Base-by-base conservation (phyloP, 2,888 invertebrate genomes). In the Serrognathus titanus region DNA sequence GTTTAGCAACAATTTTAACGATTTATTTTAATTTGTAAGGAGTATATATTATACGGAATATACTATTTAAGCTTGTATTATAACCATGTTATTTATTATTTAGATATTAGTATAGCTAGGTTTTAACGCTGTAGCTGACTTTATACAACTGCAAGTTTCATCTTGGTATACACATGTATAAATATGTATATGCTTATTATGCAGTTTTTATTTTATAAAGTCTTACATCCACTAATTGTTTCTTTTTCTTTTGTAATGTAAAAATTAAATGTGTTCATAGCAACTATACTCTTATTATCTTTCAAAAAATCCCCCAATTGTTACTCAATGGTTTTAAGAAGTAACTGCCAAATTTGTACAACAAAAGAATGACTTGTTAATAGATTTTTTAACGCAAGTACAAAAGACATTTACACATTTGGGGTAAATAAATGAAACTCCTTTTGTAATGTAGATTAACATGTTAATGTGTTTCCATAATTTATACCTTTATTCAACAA, bases 101-200 rank as follows among this genome's bases (percentile, higher is more conserved):
- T 13, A 40, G 11, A 40, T 40, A 40, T 40, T 12, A 13, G 13
- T 12, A 40, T 40, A 40, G 11, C 11, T 40, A 12, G 11, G 7
- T 39, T 39, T 39, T 39, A 39, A 39, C 53, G 50, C 40, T 47
- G 38, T 57, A 57, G 45, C 24, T 46, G 36, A 48, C 36, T 13
- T 35, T 40, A 48, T 9, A 53, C 16, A 45, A 12, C 48, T 51
- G 48, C 47, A 37, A 12, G 38, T 54, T 13, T 50, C 38, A 39
- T 48, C 41, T 58, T 60, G 47, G 37, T 53, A n/a, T n/a, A 40
- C 49, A 57, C 51, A 12, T 63, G 63, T 63, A 63, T 57, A 63
- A 31, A 56, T 63, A 62, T 63, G 63, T 63, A 63, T 55, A 62
- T 63, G 63, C 60, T 62, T 63, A 38, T 11, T 48, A 40, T 53